These are phyloP conservation scores for Tuta absoluta DNA, from an alignment of 2,888 invertebrate genomes.

Conservation along the genomic window DNA sequence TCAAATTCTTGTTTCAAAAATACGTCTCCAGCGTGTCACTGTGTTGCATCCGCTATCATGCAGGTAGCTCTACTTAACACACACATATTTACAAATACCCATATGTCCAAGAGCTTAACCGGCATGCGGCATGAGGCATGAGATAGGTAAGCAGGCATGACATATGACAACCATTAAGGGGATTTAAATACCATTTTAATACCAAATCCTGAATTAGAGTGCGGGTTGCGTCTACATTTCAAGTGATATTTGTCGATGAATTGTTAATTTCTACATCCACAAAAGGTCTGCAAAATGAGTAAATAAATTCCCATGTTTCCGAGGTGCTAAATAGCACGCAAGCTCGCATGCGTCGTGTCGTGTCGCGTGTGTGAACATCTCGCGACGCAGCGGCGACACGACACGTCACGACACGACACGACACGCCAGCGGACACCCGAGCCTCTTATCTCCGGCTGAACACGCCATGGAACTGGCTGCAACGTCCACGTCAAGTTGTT, in stretches of 20 bases:
- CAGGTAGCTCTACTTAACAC: background rate
- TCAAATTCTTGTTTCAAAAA: no score
- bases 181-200: background rate
- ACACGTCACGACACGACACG: background rate
- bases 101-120: background rate
- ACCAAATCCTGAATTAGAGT: conserved; percentile 3
- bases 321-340: background rate
- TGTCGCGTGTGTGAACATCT: background rate
- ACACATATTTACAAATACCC: background rate
- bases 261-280: background rate
- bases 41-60: background rate
- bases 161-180: background rate
- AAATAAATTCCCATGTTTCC: background rate
- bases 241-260: background rate
- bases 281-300: background rate
- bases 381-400: background rate
- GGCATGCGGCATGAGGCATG: no score
- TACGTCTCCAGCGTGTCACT: no score
- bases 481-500: background rate
- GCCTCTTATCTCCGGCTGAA: background rate
- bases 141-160: background rate
- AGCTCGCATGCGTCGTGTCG: conserved; percentile 1
- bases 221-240: background rate
- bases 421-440: background rate
- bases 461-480: background rate